Base-by-base conservation (phyloP, 2,888 invertebrate genomes). In the Taphrorychus bicolor region DNA sequence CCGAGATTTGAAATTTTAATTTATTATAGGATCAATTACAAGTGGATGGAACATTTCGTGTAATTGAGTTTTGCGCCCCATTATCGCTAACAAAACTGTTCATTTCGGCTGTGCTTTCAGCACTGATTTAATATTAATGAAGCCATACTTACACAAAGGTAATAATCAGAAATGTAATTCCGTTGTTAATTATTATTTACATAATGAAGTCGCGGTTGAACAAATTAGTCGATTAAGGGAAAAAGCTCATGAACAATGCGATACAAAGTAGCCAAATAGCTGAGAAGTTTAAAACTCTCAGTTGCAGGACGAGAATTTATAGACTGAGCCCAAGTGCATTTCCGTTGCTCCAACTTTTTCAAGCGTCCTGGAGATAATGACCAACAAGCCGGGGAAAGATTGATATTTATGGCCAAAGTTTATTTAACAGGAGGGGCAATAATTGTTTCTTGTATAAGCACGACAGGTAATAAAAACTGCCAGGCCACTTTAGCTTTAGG, bases 11-110 rank as follows among this genome's bases (percentile, higher is more conserved):
- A 59, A 66, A 66, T 66, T 60, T 59, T 66, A 60, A 60, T 66
- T 66, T 66, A 59, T 60, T 56, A n/a, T n/a, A 60, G 49, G 40
- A 59, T 48, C 59, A 66, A 66, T 66, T 66, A 53, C 54, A 60
- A 66, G 59, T 22, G 66, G 22, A 60, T 52, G 41, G 32, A 24
- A 45, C 42, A 45, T 66, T 66, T 56, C 51, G 51, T 56, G 51
- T 66, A 66, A 66, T 66, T 66, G 59, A 48, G 53, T 66, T 59
- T 63, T 19, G 52, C 41, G 14, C 52, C 24, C 60, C 17, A 52
- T 60, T 52, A 60, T 52, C 16, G 21, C 60, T 7, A 60, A 60
- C 52, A 60, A 59, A 60, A 60, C 52, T 52, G 59, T 32, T 59
- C 42, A 59, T 59, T 59, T 17, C 49, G 52, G 18, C 59, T 49